A percentile compares a stretch with the other conserved stretches of the same genome.
phyloP scores from a whole-genome alignment of 35 echinoderm and acorn worm species.

The Eucidaris tribuloides region DNA sequence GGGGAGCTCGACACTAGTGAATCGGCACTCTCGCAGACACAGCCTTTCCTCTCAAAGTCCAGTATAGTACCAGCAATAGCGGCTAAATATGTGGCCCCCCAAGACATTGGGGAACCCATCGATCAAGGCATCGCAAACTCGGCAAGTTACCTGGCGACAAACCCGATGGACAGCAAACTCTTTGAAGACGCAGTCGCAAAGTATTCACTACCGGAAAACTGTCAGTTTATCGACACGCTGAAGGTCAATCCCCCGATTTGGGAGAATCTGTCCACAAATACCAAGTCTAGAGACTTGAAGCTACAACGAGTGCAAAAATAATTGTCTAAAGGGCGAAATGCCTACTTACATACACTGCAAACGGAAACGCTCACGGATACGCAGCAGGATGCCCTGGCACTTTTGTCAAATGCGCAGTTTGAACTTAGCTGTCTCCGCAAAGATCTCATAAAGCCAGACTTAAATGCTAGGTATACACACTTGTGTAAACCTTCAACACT shows the following conservation, averaged over 20 bases:
- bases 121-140: too few species aligned
- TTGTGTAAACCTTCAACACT: background rate
- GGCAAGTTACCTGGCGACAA: background rate
- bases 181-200: slow-evolving; percentile 6
- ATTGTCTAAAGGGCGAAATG: slow-evolving; percentile 28
- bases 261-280: slow-evolving; percentile 24
- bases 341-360: background rate
- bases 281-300: slow-evolving; percentile 12
- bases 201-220: slow-evolving; percentile 18
- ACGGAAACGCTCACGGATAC: background rate
- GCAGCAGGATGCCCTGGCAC: slow-evolving; percentile 39
- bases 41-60: too few species aligned
- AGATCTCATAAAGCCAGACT: slow-evolving; percentile 41
- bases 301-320: slow-evolving; percentile 26
- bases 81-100: too few species aligned
- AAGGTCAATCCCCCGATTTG: slow-evolving; percentile 38
- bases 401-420: slow-evolving; percentile 28
- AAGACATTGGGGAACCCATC: too few species aligned
- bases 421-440: slow-evolving; percentile 28
- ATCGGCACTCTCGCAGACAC: too few species aligned
- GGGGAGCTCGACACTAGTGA: too few species aligned
- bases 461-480: slow-evolving; percentile 36
- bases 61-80: too few species aligned
- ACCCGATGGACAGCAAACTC: slow-evolving; percentile 4
- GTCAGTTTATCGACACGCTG: background rate